Base-by-base conservation (phyloP, 2,113 vertebrate genomes). In the Toxotes chatareus region DNA sequence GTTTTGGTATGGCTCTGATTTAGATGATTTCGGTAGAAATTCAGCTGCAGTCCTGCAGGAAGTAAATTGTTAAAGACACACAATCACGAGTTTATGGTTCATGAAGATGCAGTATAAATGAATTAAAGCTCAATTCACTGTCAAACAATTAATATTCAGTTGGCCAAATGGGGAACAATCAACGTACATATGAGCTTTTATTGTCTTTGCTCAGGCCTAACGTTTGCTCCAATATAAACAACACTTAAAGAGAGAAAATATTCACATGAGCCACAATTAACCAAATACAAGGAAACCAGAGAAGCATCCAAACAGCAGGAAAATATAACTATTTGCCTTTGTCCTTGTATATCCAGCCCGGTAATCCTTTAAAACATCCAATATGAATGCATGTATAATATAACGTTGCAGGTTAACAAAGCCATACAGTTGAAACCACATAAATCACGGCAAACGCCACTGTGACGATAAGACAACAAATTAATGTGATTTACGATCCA, bases 401-500 rank as follows among this genome's bases (percentile, higher is more conserved):
- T 88, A 91, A 89, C 51, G 73, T 85, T 78, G 85, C 86, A 90
- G 88, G 86, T 93, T 93, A 94, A 95, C 92, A 93, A 91, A 94
- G 93, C 91, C 94, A 91, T 93, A 93, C 90, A 84, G 94, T 91
- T 90, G 95, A 96, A 96, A 95, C 88, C 93, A 93, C 96, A 96
- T 96, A 96, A 96, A 96, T 95, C 96, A 96, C 91, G 64, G 89
- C 88, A 87, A 88, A 93, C 92, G 94, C 92, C 90, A 91, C 92
- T 91, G 92, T 95, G 94, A 94, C 94, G 93, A 88, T 96, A 95
- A 96, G 93, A 95, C 95, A 96, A 93, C 71, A 93, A 97, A 94
- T 97, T 96, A 97, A 96, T 95, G 95, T 94, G 96, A 97, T 92
- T 95, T 96, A 97, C 95, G 95, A 96, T 97, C 96, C 95, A 94